Evolutionary conservation across 2,797 vertebrate genomes (phyloP).

Genomic region (Peromyscus melanophrys): DNA sequence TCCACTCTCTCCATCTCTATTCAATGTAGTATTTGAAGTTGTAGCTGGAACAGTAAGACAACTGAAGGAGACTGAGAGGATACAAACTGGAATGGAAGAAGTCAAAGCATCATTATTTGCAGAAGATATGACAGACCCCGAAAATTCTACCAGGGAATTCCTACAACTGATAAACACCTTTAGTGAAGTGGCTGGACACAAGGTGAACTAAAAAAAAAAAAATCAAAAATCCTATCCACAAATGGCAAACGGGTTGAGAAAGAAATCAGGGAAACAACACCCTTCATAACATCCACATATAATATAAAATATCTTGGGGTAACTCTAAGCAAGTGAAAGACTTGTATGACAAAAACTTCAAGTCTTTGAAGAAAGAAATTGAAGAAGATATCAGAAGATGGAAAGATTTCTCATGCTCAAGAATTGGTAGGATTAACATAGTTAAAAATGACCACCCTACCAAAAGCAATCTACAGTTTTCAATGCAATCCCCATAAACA

Average conservation of each 20-base stretch:
- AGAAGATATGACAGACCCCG: not conserved
- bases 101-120: not conserved
- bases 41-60: not conserved
- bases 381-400: not conserved
- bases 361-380: not conserved
- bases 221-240: not conserved
- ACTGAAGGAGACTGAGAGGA: not conserved
- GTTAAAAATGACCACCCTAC: not conserved
- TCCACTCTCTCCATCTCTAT: not conserved
- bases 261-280: not conserved
- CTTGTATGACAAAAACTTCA: not conserved
- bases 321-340: not conserved
- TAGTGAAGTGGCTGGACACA: not conserved
- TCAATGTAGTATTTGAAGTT: not conserved
- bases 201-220: not conserved
- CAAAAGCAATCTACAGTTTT: not conserved
- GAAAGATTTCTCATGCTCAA: not conserved
- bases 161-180: not conserved
- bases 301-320: not conserved
- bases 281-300: not conserved
- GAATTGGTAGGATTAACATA: not conserved
- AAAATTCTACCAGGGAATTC: not conserved
- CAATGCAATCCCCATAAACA: not conserved
- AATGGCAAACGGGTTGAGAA: not conserved
- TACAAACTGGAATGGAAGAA: not conserved